Evolutionary conservation across 2,797 vertebrate genomes (phyloP).

Genomic region (Nyctibius grandis): DNA sequence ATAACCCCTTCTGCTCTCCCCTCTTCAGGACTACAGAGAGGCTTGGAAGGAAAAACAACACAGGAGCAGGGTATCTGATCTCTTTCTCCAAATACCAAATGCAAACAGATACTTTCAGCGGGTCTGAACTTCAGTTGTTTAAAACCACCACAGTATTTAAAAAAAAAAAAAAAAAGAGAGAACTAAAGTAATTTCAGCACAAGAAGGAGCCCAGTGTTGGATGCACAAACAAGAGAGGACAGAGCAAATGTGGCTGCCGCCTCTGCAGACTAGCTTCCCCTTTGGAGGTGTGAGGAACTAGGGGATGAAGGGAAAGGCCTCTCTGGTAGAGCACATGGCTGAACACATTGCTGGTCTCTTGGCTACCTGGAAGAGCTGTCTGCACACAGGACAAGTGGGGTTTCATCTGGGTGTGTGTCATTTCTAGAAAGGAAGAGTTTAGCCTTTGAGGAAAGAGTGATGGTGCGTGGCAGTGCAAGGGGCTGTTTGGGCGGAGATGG

Average conservation of each 20-base stretch:
- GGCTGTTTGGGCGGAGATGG: rapidly evolving
- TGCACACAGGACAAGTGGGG: neutral
- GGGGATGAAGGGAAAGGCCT: neutral
- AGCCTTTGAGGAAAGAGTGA: neutral
- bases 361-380: neutral
- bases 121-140: neutral
- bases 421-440: neutral
- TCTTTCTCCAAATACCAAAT: neutral
- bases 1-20: slow-evolving; percentile 17
- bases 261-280: neutral
- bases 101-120: slow-evolving; percentile 3
- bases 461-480: neutral
- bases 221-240: neutral
- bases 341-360: neutral
- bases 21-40: slow-evolving; percentile 13
- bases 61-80: neutral
- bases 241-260: neutral
- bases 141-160: neutral
- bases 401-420: neutral
- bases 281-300: neutral
- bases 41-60: slow-evolving; percentile 40
- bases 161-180: neutral
- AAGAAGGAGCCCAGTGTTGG: neutral
- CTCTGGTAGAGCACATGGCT: neutral
- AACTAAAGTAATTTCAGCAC: neutral